Conservation (phyloP, 2,888 invertebrate genomes). For the Girardia tigrina region DNA sequence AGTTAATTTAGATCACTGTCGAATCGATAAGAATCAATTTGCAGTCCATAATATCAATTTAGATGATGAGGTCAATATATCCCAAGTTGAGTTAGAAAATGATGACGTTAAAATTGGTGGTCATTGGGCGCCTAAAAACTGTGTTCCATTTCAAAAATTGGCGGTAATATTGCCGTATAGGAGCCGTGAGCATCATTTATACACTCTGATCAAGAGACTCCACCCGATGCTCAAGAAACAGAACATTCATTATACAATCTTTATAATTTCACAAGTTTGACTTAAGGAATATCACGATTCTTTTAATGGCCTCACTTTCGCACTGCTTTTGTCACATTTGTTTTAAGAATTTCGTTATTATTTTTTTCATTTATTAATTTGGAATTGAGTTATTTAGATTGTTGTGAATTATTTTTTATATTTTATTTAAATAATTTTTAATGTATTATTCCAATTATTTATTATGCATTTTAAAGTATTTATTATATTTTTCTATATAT, state of each 20-base stretch:
- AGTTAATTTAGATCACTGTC: not conserved
- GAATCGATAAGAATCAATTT: not conserved
- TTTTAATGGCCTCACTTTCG: too few species aligned
- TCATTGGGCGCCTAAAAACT: conserved; percentile 40
- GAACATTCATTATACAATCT: conserved; percentile 41
- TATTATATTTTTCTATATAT: too few species aligned
- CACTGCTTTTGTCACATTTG: too few species aligned
- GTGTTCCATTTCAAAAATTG: conserved; percentile 43
- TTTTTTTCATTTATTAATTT: too few species aligned
- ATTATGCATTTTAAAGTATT: too few species aligned
- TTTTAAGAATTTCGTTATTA: too few species aligned
- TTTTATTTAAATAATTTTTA: too few species aligned
- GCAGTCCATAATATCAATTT: not conserved
- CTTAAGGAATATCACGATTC: too few species aligned
- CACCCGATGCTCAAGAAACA: conserved; percentile 43
- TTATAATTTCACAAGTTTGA: conserved; percentile 45
- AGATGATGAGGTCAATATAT: not conserved
- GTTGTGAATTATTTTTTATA: too few species aligned
- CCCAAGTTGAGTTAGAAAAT: conserved; percentile 36
- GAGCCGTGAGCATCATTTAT: conserved; percentile 41
- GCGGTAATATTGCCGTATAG: conserved; percentile 44
- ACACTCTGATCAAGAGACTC: conserved; percentile 41
- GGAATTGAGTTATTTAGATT: too few species aligned
- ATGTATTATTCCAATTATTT: too few species aligned
- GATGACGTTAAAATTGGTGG: conserved; percentile 41